A percentile compares a stretch with the other conserved stretches of the same genome.
Evolutionary conservation across 2,113 vertebrate genomes (phyloP).

Genomic region (Naja naja): DNA sequence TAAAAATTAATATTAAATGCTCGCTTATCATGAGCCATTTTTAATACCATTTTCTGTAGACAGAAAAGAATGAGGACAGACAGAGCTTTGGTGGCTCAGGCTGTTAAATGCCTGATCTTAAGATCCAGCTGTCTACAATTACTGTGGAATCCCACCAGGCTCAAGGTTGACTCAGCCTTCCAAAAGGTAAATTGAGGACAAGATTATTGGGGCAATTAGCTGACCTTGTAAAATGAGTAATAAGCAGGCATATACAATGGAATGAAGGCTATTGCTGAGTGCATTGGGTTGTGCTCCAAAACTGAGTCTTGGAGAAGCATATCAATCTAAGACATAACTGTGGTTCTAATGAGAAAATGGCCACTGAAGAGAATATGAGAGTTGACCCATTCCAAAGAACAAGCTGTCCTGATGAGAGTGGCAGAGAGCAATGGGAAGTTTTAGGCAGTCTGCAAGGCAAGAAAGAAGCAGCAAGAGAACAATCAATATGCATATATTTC

Average conservation of each 20-base stretch:
- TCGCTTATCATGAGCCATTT: background rate
- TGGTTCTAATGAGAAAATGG: background rate
- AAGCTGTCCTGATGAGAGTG: background rate
- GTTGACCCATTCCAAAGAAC: background rate
- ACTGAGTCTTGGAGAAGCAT: no score
- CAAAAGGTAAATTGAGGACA: no score
- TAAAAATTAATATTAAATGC: background rate
- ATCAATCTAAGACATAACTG: background rate
- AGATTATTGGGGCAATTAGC: no score
- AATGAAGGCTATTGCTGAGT: no score
- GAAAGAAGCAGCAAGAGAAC: background rate
- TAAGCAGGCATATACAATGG: no score
- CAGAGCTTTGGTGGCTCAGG: no score
- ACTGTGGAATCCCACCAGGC: no score
- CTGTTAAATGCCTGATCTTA: no score
- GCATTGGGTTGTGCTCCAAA: no score
- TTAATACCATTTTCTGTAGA: background rate
- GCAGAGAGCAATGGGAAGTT: background rate
- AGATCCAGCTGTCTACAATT: no score
- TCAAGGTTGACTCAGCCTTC: no score
- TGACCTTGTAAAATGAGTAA: no score
- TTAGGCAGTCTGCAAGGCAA: background rate
- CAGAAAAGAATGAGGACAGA: background rate
- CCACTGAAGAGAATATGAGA: background rate
- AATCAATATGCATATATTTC: background rate